Base-by-base conservation (phyloP, 1,140 invertebrate species). In the Bombus pyrosoma region DNA sequence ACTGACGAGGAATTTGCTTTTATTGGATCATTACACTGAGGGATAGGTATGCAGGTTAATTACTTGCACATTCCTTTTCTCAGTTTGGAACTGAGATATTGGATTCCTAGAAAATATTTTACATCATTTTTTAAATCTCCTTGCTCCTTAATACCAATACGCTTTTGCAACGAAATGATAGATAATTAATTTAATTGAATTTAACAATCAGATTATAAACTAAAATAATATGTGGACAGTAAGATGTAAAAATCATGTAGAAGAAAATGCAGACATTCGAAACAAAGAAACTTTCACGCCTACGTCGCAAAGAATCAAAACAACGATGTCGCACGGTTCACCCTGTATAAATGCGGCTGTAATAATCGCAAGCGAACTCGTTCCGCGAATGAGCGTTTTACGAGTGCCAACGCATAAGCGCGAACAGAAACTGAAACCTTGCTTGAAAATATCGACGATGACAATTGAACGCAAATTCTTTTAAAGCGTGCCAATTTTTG, bases 401-500 rank as follows among this genome's bases (percentile, higher is more conserved):
- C 64, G 86, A 87, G 80, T 66, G 66, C 41, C 57, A 81, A 59
- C 34, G 43, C 66, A 76, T 87, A 87, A 84, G 75, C 68, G 25
- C 34, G 15, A 59, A 57, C 80, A 84, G 39, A 84, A 88, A 87
- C 87, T 87, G 87, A 88, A 88, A 84, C 71, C 71, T 87, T 87
- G 83, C 34, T 84, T 66, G 77, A 64, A 75, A 47, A 28, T 78
- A 88, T 87, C 86, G 71, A 22, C 76, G 71, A 57, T 69, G 81
- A 22, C 18, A 53, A 6, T 53, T 53, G 5, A 53, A 53, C 6
- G 18, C 18, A 18, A 73, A n/a, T 28, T 62, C 59, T 13, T 13
- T n/a, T 13, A 13, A 13, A 4, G 10, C 1, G 12, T n/a, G 10
- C 10, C 28, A 62, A 13, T 13, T 62, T 62, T 62, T n/a, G 59